These are phyloP conservation scores for Mycetomoellerius zeteki DNA, from an alignment of 1,140 invertebrate genomes.

Conservation along the genomic window DNA sequence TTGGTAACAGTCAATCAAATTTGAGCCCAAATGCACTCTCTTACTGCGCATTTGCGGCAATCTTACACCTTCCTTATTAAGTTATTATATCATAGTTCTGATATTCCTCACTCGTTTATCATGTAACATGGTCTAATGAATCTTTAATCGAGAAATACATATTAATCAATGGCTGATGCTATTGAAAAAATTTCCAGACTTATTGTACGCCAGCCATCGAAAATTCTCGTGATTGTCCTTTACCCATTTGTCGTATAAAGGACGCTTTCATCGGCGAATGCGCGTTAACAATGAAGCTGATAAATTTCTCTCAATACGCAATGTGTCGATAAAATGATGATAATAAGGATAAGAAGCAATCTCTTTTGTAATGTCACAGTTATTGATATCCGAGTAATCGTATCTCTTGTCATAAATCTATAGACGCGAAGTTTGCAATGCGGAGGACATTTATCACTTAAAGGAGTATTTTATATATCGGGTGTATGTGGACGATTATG, in stretches of 20 bases:
- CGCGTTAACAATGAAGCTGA: constrained; percentile 39
- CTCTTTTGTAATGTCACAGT: constrained; percentile 9
- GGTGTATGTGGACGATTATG: neutral
- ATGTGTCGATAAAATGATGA: constrained; percentile 14
- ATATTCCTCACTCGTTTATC: neutral
- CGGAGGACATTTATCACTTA: neutral
- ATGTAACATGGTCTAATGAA: constrained; percentile 66
- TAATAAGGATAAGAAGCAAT: constrained; percentile 4
- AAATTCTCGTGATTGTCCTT: constrained; percentile 9
- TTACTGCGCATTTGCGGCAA: too few species aligned
- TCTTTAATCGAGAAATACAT: constrained; percentile 76
- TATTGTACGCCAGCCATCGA: constrained; percentile 13
- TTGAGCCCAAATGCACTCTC: too few species aligned
- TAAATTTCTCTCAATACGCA: constrained; percentile 24
- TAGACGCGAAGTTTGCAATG: neutral
- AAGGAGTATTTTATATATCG: constrained; percentile 3
- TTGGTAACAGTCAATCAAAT: too few species aligned
- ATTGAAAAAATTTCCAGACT: constrained; percentile 17
- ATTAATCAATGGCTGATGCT: constrained; percentile 66
- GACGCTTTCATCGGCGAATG: neutral
- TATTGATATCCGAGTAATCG: constrained; percentile 27
- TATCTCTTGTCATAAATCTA: neutral
- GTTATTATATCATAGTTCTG: too few species aligned
- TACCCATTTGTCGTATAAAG: constrained; percentile 1
- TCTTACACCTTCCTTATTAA: too few species aligned